Evolutionary conservation across 2,888 invertebrate genomes (phyloP).

Genomic region (Aromia moschata): DNA sequence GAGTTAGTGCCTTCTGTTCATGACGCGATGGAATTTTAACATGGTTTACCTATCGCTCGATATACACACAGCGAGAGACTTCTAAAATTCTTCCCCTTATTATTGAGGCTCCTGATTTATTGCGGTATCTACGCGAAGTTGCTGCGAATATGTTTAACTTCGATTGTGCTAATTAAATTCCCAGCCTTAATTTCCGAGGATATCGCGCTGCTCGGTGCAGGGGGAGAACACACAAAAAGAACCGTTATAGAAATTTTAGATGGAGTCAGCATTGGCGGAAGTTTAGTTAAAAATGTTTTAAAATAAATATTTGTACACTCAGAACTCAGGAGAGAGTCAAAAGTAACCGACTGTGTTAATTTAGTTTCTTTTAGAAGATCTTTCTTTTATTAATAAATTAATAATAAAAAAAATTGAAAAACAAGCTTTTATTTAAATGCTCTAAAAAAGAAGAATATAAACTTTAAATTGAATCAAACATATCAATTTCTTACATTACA

Average conservation of each 20-base stretch:
- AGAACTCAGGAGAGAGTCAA: too few relatives aligned
- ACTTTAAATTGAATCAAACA: too few relatives aligned
- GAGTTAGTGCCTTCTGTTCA: conserved; percentile 3
- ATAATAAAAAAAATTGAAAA: too few relatives aligned
- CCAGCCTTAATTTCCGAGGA: conserved; percentile 9
- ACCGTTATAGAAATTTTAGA: neutral
- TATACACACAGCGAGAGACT: too few relatives aligned
- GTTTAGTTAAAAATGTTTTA: neutral
- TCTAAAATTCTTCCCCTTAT: conserved; percentile 4
- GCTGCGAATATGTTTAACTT: conserved; percentile 4
- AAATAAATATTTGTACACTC: too few relatives aligned
- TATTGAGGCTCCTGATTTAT: neutral
- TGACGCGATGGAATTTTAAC: conserved; percentile 6
- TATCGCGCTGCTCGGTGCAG: neutral
- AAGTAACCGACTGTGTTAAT: too few relatives aligned
- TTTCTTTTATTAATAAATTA: too few relatives aligned
- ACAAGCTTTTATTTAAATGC: too few relatives aligned
- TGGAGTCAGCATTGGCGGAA: neutral
- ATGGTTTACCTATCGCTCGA: neutral
- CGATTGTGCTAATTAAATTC: conserved; percentile 12
- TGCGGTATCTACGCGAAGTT: neutral
- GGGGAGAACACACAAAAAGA: neutral
- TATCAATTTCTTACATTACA: too few relatives aligned
- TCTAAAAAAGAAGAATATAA: too few relatives aligned
- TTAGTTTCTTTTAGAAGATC: too few relatives aligned